phyloP scores from a whole-genome alignment of 2,797 vertebrate species.

The Accipiter superciliosus region DNA sequence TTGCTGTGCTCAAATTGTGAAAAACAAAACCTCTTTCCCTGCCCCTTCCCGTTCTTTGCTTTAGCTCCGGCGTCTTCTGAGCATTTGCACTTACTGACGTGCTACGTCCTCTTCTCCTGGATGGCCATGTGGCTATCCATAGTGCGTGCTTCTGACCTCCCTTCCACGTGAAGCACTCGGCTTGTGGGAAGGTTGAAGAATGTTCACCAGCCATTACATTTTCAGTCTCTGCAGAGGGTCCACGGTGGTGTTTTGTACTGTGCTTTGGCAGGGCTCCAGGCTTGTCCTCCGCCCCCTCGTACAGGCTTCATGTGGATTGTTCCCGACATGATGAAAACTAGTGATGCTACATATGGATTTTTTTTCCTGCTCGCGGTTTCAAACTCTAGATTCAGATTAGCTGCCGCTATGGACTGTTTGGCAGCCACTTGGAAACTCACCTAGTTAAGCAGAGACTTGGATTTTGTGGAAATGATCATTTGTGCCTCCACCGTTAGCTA shows the following conservation, averaged over 20 bases:
- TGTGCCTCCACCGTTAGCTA: background rate
- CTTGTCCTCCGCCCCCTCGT: background rate
- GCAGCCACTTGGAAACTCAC: background rate
- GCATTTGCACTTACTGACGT: background rate
- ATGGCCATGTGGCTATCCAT: accelerated
- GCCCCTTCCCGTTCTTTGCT: background rate
- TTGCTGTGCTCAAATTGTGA: background rate
- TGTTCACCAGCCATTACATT: background rate
- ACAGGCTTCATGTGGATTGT: background rate
- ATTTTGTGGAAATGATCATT: background rate
- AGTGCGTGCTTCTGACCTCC: background rate
- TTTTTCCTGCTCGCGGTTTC: background rate
- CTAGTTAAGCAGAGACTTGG: background rate
- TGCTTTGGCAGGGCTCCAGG: background rate
- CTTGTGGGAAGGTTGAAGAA: background rate
- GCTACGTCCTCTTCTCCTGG: background rate
- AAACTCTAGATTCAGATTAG: background rate
- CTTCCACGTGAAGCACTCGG: background rate
- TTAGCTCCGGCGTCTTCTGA: accelerated
- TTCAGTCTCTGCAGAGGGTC: background rate
- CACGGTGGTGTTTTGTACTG: background rate
- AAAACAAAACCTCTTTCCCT: background rate
- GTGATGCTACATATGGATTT: background rate
- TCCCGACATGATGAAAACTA: background rate
- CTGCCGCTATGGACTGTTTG: background rate